Conservation (phyloP, 2,888 invertebrate species). For the Agrenia bidenticulata region DNA sequence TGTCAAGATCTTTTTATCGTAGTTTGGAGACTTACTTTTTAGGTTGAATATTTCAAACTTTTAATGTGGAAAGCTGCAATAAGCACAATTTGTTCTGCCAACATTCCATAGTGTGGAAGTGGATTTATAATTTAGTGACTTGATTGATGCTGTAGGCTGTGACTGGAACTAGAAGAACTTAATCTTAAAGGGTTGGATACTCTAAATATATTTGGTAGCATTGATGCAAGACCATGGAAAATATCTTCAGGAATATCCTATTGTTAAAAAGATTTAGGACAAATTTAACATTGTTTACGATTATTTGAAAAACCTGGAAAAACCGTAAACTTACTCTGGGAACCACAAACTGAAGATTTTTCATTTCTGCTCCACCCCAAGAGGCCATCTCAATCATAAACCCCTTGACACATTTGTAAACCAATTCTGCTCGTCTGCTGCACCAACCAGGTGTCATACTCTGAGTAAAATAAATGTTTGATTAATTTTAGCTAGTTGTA, state of each 20-base stretch:
- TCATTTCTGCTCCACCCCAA: slow-evolving; percentile 85
- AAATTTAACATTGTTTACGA: too few relatives aligned
- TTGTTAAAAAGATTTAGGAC: neutral
- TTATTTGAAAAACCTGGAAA: too few relatives aligned
- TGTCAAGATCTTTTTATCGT: too few relatives aligned
- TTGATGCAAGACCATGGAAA: slow-evolving; percentile 76
- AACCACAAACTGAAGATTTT: slow-evolving; percentile 81
- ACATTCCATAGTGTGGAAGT: too few relatives aligned
- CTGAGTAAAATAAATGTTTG: slow-evolving; percentile 57
- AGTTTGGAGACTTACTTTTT: too few relatives aligned
- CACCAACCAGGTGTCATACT: slow-evolving; percentile 97
- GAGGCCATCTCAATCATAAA: slow-evolving; percentile 98
- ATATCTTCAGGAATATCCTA: slow-evolving; percentile 78
- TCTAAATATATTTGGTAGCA: slow-evolving; percentile 90
- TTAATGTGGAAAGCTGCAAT: too few relatives aligned
- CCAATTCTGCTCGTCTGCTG: slow-evolving; percentile 89
- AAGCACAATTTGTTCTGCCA: too few relatives aligned
- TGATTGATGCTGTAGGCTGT: slow-evolving; percentile 50
- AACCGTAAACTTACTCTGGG: slow-evolving; percentile 67
- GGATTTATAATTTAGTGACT: slow-evolving; percentile 35
- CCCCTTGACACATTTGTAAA: slow-evolving; percentile 98
- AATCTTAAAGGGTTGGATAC: slow-evolving; percentile 89
- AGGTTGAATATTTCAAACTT: too few relatives aligned
- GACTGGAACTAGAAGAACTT: slow-evolving; percentile 55
- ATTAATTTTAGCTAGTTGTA: neutral